A percentile compares a stretch with the other conserved stretches of the same genome.
These are phyloP conservation scores for Larimichthys crocea DNA, from an alignment of 2,113 vertebrate species.

Conservation along the genomic window DNA sequence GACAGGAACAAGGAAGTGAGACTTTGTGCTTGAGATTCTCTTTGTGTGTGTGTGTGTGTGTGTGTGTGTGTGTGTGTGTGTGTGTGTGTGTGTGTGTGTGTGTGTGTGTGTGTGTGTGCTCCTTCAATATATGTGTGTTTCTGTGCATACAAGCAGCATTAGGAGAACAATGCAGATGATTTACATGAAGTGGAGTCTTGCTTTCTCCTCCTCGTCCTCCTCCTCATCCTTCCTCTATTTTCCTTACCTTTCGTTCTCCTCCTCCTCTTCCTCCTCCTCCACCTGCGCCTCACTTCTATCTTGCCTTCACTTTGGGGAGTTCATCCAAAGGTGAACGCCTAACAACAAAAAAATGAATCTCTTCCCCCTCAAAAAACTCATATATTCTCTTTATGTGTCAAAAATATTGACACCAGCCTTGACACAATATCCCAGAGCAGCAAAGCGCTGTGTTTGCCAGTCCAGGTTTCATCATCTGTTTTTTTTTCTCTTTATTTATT, in stretches of 20 bases:
- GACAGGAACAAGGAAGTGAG: conserved; percentile 63
- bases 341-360: conserved; percentile 43
- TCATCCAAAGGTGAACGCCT: conserved; percentile 80
- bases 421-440: conserved; percentile 70
- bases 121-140: conserved; percentile 40
- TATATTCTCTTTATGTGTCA: conserved; percentile 76
- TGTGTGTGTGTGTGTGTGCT: conserved; percentile 25
- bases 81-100: conserved; percentile 21
- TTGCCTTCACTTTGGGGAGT: conserved; percentile 71
- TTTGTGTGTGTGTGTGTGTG: conserved; percentile 31
- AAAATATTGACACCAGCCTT: conserved; percentile 70
- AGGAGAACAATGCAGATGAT: conserved; percentile 73
- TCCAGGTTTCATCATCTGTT: conserved; percentile 72
- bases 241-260: conserved; percentile 54
- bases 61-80: conserved; percentile 24
- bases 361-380: conserved; percentile 39
- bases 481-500: conserved; percentile 20
- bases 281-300: conserved; percentile 20
- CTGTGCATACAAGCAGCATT: conserved; percentile 46
- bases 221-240: conserved; percentile 69
- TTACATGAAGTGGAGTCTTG: conserved; percentile 65
- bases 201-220: conserved; percentile 54
- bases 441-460: conserved; percentile 61
- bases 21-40: conserved; percentile 41
- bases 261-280: conserved; percentile 35